These are phyloP conservation scores for Nematostella vectensis DNA, from an alignment of 92 coral and sea anemone species.

Conservation along the genomic window DNA sequence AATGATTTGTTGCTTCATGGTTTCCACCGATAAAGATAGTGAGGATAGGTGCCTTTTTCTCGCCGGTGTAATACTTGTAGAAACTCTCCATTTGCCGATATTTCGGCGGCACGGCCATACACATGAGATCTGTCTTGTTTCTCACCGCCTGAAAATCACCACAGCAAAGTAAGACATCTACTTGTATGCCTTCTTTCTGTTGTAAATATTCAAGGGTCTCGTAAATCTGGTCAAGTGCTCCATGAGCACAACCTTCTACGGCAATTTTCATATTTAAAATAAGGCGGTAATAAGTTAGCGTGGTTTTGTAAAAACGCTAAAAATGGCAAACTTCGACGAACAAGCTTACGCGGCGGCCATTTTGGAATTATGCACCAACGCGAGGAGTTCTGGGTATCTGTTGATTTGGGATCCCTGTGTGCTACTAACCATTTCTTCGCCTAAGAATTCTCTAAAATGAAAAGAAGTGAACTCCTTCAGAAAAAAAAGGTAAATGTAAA, in stretches of 20 bases:
- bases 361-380: too few relatives aligned
- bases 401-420: too few relatives aligned
- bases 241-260: slow-evolving; percentile 96
- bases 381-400: too few relatives aligned
- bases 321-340: neutral
- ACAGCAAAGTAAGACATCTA: slow-evolving; percentile 86
- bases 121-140: slow-evolving; percentile 58
- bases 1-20: slow-evolving; percentile 92
- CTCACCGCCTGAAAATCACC: slow-evolving; percentile 98
- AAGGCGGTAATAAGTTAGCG: too few relatives aligned
- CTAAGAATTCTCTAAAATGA: too few relatives aligned
- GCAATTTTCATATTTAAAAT: slow-evolving; percentile 80
- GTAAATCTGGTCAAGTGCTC: slow-evolving; percentile 89
- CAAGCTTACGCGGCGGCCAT: slow-evolving; percentile 14
- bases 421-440: too few relatives aligned
- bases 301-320: too few relatives aligned
- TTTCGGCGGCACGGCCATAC: slow-evolving; percentile 96
- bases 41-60: slow-evolving; percentile 85
- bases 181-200: slow-evolving; percentile 72
- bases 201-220: slow-evolving; percentile 62
- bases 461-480: too few relatives aligned
- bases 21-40: slow-evolving; percentile 96
- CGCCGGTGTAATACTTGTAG: slow-evolving; percentile 94
- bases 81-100: slow-evolving; percentile 82
- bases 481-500: too few relatives aligned